phyloP scores from a whole-genome alignment of 2,888 invertebrate genomes.

The Harpalus rubripes region DNA sequence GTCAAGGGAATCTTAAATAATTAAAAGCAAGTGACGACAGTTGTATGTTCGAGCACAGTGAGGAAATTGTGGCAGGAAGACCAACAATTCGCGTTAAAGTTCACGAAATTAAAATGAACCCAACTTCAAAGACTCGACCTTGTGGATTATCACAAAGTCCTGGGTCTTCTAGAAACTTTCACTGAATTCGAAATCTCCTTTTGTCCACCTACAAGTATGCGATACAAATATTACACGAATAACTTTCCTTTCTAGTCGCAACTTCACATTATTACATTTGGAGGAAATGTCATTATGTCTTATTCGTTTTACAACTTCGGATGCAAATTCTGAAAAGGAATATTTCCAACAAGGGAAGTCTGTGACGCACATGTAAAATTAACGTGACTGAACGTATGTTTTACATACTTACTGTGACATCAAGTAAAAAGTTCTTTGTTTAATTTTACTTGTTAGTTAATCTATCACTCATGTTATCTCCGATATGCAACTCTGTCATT shows the following conservation, averaged over 20 bases:
- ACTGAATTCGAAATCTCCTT: slow-evolving; percentile 22
- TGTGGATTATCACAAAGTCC: slow-evolving; percentile 61
- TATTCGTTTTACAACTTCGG: slow-evolving; percentile 2
- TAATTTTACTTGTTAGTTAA: neutral
- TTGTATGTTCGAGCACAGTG: slow-evolving; percentile 5
- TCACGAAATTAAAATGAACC: slow-evolving; percentile 62
- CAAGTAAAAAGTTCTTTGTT: neutral
- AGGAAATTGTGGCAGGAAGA: slow-evolving; percentile 47
- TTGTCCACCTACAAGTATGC: slow-evolving; percentile 27
- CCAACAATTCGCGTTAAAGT: slow-evolving; percentile 59
- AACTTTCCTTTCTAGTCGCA: neutral
- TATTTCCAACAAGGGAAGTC: neutral
- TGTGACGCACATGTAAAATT: neutral
- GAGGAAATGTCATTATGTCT: neutral
- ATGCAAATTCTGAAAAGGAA: slow-evolving; percentile 10
- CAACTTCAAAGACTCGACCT: slow-evolving; percentile 62
- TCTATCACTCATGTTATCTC: neutral
- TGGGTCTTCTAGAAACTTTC: slow-evolving; percentile 5
- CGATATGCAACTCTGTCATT: no score
- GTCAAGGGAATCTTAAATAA: slow-evolving; percentile 38
- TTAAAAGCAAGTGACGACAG: slow-evolving; percentile 20
- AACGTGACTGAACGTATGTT: neutral
- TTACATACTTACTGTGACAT: neutral
- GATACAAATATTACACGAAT: slow-evolving; percentile 35
- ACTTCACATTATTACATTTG: neutral